phyloP scores from a whole-genome alignment of 2,888 invertebrate genomes.

The Diachrysia chrysitis region DNA sequence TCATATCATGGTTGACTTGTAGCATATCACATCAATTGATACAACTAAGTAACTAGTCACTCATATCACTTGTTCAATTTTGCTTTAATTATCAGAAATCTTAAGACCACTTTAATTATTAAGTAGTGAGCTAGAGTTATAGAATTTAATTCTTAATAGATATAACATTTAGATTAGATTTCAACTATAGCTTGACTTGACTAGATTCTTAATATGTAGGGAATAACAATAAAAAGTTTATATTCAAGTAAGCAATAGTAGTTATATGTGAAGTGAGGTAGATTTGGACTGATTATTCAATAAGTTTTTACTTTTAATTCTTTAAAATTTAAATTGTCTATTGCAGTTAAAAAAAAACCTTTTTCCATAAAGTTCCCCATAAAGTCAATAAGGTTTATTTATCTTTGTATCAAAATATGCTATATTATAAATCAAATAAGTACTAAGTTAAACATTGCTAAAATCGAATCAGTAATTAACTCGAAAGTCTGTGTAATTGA shows the following conservation, averaged over 20 bases:
- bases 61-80: constrained; percentile 64
- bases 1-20: constrained; percentile 89
- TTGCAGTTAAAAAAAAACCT: not conserved
- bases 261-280: not conserved
- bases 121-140: constrained; percentile 49
- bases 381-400: not conserved
- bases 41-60: constrained; percentile 24
- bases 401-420: not conserved
- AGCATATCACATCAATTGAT: constrained; percentile 66
- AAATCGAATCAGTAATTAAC: no score
- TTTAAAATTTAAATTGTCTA: no score
- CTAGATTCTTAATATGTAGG: constrained; percentile 35
- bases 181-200: constrained; percentile 37
- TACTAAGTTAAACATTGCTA: not conserved
- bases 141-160: constrained; percentile 31
- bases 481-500: no score
- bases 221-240: constrained; percentile 10
- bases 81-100: constrained; percentile 52
- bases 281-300: constrained; percentile 5
- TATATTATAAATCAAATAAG: no score
- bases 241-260: constrained; percentile 17
- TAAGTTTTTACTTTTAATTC: no score
- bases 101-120: constrained; percentile 47
- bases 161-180: constrained; percentile 29
- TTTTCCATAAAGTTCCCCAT: not conserved